Percentiles rank a stretch among this genome's conserved stretches.
Evolutionary conservation across 2,113 vertebrate genomes (phyloP).

Genomic region (Tachuris rubrigastra): DNA sequence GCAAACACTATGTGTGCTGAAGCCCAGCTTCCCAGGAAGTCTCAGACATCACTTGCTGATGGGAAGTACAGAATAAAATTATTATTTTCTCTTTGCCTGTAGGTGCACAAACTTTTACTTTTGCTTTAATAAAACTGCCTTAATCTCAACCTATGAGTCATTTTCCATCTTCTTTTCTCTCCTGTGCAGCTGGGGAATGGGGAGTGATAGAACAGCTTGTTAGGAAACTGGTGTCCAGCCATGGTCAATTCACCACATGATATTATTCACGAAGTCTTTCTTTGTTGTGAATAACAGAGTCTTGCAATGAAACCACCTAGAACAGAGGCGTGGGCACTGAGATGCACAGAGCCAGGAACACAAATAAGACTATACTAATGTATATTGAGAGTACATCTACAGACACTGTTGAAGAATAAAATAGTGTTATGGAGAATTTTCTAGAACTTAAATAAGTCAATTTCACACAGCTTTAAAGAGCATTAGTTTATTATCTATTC

Average conservation of each 20-base stretch:
- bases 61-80: background rate
- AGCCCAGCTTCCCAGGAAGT: background rate
- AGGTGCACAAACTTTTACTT: rapidly evolving
- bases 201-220: background rate
- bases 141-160: background rate
- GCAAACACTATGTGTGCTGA: background rate
- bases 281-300: background rate
- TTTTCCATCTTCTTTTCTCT: background rate
- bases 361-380: background rate
- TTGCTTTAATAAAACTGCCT: background rate
- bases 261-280: background rate
- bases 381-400: background rate
- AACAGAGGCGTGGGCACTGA: rapidly evolving
- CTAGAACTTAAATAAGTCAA: conserved; percentile 46
- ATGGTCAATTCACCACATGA: background rate
- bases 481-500: conserved; percentile 90
- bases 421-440: background rate
- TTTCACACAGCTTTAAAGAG: conserved; percentile 78
- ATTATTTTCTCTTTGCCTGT: background rate
- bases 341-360: background rate
- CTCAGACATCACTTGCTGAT: background rate
- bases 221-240: background rate
- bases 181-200: background rate
- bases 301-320: background rate
- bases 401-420: background rate